Conservation (phyloP, 2,113 vertebrate species). For the Suricata suricatta region DNA sequence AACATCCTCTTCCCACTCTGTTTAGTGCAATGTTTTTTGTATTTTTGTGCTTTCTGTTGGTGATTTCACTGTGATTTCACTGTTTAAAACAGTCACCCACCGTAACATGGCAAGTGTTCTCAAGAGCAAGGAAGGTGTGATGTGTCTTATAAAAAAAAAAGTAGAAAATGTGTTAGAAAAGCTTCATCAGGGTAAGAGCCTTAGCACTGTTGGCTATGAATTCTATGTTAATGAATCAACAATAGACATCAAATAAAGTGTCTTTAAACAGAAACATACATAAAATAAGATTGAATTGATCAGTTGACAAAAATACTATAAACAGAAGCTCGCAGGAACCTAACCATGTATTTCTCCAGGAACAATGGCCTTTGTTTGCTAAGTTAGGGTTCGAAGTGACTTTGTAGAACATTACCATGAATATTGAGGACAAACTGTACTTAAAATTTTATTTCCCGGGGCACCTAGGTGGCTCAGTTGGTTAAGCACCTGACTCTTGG, state of each 20-base stretch:
- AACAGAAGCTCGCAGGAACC: neutral
- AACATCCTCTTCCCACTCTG: neutral
- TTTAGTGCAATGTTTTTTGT: neutral
- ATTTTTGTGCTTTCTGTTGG: neutral
- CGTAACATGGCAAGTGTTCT: too few relatives aligned
- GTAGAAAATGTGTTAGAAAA: neutral
- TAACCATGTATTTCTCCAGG: neutral
- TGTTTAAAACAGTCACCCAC: neutral
- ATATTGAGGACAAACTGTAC: neutral
- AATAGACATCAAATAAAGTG: neutral
- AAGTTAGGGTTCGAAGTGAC: neutral
- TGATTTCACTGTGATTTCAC: neutral
- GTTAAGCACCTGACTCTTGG: too few relatives aligned
- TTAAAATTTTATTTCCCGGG: neutral
- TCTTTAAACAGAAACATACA: neutral
- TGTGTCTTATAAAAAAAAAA: neutral
- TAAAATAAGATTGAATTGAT: neutral
- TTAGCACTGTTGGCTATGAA: fast-evolving
- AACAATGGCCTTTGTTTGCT: neutral
- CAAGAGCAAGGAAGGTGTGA: neutral
- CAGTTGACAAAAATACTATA: neutral
- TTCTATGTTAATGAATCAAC: neutral
- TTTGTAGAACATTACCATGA: neutral
- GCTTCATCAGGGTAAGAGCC: fast-evolving
- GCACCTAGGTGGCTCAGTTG: too few relatives aligned